Conservation (phyloP, 2,888 invertebrate species). For the Galerucella pusilla region DNA sequence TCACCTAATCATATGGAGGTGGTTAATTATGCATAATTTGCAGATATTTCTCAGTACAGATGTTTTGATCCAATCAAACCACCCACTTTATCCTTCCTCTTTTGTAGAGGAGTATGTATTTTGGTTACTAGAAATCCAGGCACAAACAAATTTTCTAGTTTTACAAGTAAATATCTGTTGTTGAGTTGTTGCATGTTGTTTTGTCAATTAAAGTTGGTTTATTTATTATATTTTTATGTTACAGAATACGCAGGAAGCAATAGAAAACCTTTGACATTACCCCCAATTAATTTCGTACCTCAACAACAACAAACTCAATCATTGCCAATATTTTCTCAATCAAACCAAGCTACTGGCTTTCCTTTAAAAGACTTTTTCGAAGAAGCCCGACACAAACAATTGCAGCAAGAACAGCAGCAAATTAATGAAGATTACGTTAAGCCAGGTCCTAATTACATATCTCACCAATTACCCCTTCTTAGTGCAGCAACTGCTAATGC, state of each 20-base stretch:
- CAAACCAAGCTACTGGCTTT: constrained; percentile 23
- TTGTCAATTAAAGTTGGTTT: too few relatives aligned
- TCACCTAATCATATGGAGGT: too few relatives aligned
- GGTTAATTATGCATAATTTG: too few relatives aligned
- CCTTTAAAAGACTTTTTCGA: constrained; percentile 61
- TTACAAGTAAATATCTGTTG: not conserved
- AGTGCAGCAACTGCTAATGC: constrained; percentile 46
- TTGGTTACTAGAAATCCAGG: too few relatives aligned
- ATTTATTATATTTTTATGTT: constrained; percentile 14
- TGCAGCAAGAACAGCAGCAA: constrained; percentile 45
- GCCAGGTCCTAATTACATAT: constrained; percentile 59
- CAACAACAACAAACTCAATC: constrained; percentile 33
- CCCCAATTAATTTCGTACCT: constrained; percentile 48
- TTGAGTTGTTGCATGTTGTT: too few relatives aligned
- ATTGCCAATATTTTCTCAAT: constrained; percentile 27
- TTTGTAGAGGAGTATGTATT: too few relatives aligned
- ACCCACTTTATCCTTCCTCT: too few relatives aligned
- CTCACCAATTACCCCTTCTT: constrained; percentile 55
- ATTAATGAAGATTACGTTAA: constrained; percentile 46
- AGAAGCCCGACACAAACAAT: constrained; percentile 54
- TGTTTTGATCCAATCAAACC: too few relatives aligned
- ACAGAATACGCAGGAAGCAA: constrained; percentile 44
- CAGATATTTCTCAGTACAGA: too few relatives aligned
- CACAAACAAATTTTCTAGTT: too few relatives aligned
- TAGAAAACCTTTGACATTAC: constrained; percentile 49